Evolutionary conservation across 2,888 invertebrate species (phyloP).

Genomic region (Allophyes oxyacanthae): DNA sequence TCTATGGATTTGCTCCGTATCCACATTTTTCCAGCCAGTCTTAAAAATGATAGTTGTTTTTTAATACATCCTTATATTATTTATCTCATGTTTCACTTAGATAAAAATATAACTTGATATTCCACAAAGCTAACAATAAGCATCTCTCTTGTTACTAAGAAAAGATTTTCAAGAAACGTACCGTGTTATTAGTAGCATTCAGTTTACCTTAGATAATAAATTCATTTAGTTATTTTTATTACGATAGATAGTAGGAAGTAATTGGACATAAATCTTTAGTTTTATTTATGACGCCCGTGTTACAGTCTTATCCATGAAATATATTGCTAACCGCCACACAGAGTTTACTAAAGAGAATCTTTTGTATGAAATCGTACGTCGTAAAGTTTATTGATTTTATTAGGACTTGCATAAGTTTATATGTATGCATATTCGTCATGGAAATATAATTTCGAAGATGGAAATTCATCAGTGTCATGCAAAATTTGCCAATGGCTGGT

Average conservation of each 20-base stretch:
- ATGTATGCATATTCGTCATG: too few relatives aligned
- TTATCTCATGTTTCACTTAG: too few relatives aligned
- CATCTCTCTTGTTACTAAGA: neutral
- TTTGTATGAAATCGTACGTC: neutral
- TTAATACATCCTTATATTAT: too few relatives aligned
- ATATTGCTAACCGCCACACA: constrained; percentile 46
- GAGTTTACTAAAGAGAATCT: constrained; percentile 3
- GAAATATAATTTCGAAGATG: too few relatives aligned
- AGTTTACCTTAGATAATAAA: constrained; percentile 54
- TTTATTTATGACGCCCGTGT: constrained; percentile 64
- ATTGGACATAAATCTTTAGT: constrained; percentile 69
- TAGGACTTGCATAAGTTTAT: neutral
- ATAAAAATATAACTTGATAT: too few relatives aligned
- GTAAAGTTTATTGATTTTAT: constrained; percentile 8
- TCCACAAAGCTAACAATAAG: too few relatives aligned
- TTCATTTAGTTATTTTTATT: constrained; percentile 67
- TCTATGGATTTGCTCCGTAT: too few relatives aligned
- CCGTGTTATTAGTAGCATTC: constrained; percentile 2
- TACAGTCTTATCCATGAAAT: constrained; percentile 58
- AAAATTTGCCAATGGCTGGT: too few relatives aligned
- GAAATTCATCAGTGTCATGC: too few relatives aligned
- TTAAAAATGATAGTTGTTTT: too few relatives aligned
- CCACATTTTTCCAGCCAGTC: too few relatives aligned
- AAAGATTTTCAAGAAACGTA: constrained; percentile 1
- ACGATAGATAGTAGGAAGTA: constrained; percentile 64